Conservation (phyloP, 1,140 invertebrate species). For the Pygmarrhopalites habei region DNA sequence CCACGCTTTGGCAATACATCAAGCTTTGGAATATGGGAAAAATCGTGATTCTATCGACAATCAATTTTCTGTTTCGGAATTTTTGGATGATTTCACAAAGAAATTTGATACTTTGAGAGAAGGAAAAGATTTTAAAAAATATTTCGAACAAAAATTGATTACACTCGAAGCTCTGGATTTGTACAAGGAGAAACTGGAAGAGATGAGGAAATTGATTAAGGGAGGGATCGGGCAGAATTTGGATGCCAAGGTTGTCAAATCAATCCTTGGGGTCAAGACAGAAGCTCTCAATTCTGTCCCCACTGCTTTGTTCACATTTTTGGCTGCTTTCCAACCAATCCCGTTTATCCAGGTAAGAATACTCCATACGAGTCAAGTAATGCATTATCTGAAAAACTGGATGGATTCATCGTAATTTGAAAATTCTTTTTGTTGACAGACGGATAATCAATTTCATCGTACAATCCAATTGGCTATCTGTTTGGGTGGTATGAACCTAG, state of each 20-base stretch:
- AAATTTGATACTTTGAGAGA: background rate
- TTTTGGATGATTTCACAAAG: background rate
- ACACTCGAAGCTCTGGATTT: background rate
- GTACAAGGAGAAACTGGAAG: background rate
- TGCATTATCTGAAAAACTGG: too few relatives aligned
- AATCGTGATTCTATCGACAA: background rate
- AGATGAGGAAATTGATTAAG: background rate
- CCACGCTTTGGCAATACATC: background rate
- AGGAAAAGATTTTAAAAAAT: background rate
- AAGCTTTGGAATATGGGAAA: background rate
- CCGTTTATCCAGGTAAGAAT: too few relatives aligned
- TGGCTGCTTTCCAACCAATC: background rate
- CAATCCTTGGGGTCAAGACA: background rate
- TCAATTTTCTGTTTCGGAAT: background rate
- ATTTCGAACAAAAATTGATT: background rate
- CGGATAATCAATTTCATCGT: too few relatives aligned
- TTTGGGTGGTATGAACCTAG: too few relatives aligned
- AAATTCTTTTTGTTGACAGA: too few relatives aligned
- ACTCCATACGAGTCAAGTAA: too few relatives aligned
- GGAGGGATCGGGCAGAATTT: background rate
- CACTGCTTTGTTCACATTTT: background rate
- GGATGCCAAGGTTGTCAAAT: background rate
- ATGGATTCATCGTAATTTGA: too few relatives aligned
- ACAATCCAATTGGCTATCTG: too few relatives aligned
- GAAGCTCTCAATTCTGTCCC: background rate